Evolutionary conservation across 2,888 invertebrate genomes (phyloP).

Genomic region (Orthosia cruda): DNA sequence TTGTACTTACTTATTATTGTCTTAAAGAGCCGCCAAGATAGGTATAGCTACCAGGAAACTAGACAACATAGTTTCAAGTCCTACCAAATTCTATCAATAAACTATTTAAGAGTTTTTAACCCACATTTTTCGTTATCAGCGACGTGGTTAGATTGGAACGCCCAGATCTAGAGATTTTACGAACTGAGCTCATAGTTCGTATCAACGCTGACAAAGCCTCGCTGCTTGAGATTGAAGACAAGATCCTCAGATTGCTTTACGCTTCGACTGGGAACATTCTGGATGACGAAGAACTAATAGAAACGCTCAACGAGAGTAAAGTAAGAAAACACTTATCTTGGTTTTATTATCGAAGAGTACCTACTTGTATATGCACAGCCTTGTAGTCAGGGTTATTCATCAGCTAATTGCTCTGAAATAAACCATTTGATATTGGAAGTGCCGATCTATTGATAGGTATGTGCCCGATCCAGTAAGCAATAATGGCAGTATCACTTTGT

Average conservation of each 20-base stretch:
- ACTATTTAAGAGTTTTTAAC: background rate
- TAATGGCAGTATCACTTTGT: no score
- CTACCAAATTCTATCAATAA: background rate
- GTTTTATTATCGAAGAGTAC: no score
- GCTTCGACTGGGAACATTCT: conserved; percentile 97
- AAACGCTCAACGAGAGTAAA: conserved; percentile 97
- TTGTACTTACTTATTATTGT: no score
- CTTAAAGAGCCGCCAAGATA: no score
- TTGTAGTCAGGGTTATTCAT: no score
- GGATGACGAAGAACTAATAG: conserved; percentile 98
- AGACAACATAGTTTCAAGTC: background rate
- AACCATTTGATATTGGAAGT: no score
- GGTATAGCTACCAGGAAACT: no score
- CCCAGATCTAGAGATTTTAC: conserved; percentile 96
- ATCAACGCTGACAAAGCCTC: conserved; percentile 97
- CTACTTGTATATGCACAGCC: no score
- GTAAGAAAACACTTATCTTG: conserved; percentile 77
- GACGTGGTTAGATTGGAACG: conserved; percentile 98
- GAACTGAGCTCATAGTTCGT: conserved; percentile 96
- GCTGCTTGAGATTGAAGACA: conserved; percentile 97
- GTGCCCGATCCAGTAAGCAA: no score
- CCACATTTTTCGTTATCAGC: conserved; percentile 73
- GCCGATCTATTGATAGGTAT: no score
- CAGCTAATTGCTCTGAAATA: no score
- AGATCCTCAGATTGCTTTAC: conserved; percentile 96